Evolutionary conservation across 2,113 vertebrate species (phyloP).

Genomic region (Colistium nudipinnis): DNA sequence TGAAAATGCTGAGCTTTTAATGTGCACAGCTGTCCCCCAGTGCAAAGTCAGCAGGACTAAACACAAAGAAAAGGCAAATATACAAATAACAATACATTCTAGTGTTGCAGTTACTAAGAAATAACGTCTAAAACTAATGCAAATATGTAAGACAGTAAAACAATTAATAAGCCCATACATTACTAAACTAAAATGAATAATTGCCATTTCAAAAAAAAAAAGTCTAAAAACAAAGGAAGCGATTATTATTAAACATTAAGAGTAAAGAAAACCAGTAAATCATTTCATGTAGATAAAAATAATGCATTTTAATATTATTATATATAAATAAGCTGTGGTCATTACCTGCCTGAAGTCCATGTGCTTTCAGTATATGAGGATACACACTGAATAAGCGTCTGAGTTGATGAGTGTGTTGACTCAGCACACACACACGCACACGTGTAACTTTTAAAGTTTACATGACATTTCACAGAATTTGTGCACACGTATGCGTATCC

Average conservation of each 20-base stretch:
- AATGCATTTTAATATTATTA: neutral
- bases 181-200: neutral
- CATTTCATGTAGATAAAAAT: neutral
- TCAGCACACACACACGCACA: neutral
- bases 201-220: neutral
- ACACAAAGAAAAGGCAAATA: slow-evolving; percentile 25
- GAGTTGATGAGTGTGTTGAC: neutral
- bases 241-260: no score
- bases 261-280: neutral
- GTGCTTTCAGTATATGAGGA: neutral
- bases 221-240: no score
- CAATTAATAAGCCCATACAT: neutral
- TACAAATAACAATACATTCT: neutral
- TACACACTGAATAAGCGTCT: neutral
- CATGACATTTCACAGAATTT: neutral
- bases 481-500: slow-evolving; percentile 17
- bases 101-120: neutral
- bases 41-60: slow-evolving; percentile 38
- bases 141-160: neutral
- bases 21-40: slow-evolving; percentile 1
- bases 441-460: neutral
- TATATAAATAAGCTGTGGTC: neutral
- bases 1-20: slow-evolving; percentile 33
- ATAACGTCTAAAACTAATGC: neutral
- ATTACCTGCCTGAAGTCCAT: no score